These are phyloP conservation scores for Scomberomorus guttatus DNA, from an alignment of 2,797 vertebrate genomes.

Conservation along the genomic window DNA sequence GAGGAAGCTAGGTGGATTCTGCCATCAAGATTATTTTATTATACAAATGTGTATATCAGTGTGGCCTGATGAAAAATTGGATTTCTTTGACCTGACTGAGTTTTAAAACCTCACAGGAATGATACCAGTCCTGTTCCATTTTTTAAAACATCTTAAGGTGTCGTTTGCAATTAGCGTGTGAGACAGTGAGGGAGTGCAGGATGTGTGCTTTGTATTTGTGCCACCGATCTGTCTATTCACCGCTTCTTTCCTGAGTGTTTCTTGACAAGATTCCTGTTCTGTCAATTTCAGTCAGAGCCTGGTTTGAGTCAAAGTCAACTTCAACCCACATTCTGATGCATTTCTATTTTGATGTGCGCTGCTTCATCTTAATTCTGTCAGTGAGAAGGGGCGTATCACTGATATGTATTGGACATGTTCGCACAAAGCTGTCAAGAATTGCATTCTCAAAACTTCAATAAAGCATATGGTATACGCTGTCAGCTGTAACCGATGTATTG, in stretches of 20 bases:
- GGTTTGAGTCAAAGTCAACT: slow-evolving; percentile 70
- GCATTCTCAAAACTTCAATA: slow-evolving; percentile 70
- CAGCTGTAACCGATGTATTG: slow-evolving; percentile 30
- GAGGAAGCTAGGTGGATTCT: slow-evolving; percentile 36
- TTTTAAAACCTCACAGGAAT: slow-evolving; percentile 46
- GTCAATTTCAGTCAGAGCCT: slow-evolving; percentile 72
- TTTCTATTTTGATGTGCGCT: slow-evolving; percentile 70
- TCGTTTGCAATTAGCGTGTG: slow-evolving; percentile 62
- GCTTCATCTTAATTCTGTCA: slow-evolving; percentile 76
- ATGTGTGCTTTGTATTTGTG: slow-evolving; percentile 60
- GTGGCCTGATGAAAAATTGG: slow-evolving; percentile 34
- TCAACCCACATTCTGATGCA: slow-evolving; percentile 56
- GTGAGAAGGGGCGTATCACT: slow-evolving; percentile 36
- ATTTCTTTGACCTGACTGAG: slow-evolving; percentile 42
- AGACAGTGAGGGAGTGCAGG: slow-evolving; percentile 48
- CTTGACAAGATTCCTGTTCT: slow-evolving; percentile 57
- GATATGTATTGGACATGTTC: slow-evolving; percentile 62
- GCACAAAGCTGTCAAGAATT: slow-evolving; percentile 65
- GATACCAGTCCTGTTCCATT: slow-evolving; percentile 43
- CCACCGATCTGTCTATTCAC: slow-evolving; percentile 50
- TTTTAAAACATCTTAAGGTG: slow-evolving; percentile 55
- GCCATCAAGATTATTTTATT: slow-evolving; percentile 46
- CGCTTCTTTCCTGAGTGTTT: slow-evolving; percentile 34
- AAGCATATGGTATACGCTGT: slow-evolving; percentile 59
- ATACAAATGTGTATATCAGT: slow-evolving; percentile 15